Evolutionary conservation across 30 jellyfish, hydroid and myxozoan genomes (phyloP), one percentile per base, ranked within the genome.

Genomic region (Aurelia coerulea): DNA sequence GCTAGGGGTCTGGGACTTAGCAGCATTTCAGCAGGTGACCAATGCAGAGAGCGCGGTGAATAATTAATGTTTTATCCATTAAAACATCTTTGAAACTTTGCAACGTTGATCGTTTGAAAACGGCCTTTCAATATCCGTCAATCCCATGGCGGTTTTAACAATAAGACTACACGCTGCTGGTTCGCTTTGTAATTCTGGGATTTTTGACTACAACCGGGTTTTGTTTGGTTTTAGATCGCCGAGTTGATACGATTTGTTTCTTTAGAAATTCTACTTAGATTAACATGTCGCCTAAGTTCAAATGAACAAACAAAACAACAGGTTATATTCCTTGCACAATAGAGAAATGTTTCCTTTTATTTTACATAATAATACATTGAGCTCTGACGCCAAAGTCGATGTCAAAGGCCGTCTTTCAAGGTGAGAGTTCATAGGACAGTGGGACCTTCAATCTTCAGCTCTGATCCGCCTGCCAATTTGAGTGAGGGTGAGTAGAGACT

Each of bases 141-240:
- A 73, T 17, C 46, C 76, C 67, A 17, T 59, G 63, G 68, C 53
- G 35, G 67, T 23, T 37, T 10, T 3, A 5, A 84, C 93, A 84
- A 84, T 84, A 51, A 52, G 93, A 81, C 93, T 84, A 73, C 88
- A 84, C 87, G 93, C 87, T 84, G 87, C 79, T 84, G 93, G 93
- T 74, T 84, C 84, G 88, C 70, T 31, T 84, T 84, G 93, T 84
- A 29, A 84, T 84, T 41, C 59, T 74, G 87, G 68, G 32, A 74
- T 84, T 56, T 74, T 73, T 68, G 42, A 52, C 53, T 15, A 73
- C 74, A 68, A 72, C 78, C 35, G 53, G 49, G 76, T 52, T 73
- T 84, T 84, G 93, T 84, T 74, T 73, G 81, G 88, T 50, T 71
- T 73, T 84, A 73, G 85, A 71, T 62, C 83, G 93, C 81, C 34